These are phyloP conservation scores for Alsophila aescularia DNA, from an alignment of 2,888 invertebrate genomes.

Conservation along the genomic window DNA sequence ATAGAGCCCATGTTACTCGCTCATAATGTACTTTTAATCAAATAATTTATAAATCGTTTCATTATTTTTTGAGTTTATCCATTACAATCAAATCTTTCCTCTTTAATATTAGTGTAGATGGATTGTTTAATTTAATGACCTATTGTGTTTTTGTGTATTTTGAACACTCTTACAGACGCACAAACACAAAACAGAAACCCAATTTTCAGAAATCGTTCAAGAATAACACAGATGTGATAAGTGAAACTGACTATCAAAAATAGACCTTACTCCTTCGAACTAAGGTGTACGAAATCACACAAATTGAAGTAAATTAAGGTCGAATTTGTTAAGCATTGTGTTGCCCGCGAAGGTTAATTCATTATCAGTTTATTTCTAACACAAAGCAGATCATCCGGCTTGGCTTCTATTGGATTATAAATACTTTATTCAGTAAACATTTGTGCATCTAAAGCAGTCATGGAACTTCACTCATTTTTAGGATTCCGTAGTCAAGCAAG, in stretches of 20 bases:
- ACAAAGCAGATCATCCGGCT: neutral
- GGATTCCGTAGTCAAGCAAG: too few relatives aligned
- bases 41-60: too few relatives aligned
- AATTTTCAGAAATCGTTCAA: neutral
- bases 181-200: too few relatives aligned
- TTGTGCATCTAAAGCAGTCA: neutral
- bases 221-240: neutral
- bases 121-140: too few relatives aligned
- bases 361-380: constrained; percentile 18
- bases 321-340: constrained; percentile 8
- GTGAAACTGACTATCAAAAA: neutral
- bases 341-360: constrained; percentile 9
- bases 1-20: too few relatives aligned
- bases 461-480: too few relatives aligned
- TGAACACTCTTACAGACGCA: too few relatives aligned
- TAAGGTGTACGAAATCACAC: neutral
- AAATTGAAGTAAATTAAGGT: constrained; percentile 7
- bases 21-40: too few relatives aligned
- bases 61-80: too few relatives aligned
- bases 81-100: too few relatives aligned
- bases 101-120: too few relatives aligned
- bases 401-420: neutral
- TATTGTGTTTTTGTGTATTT: too few relatives aligned
- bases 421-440: neutral
- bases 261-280: neutral